Evolutionary conservation across 2,113 vertebrate species (phyloP), one percentile per base, ranked within the genome.

Genomic region (Hyla sarda): DNA sequence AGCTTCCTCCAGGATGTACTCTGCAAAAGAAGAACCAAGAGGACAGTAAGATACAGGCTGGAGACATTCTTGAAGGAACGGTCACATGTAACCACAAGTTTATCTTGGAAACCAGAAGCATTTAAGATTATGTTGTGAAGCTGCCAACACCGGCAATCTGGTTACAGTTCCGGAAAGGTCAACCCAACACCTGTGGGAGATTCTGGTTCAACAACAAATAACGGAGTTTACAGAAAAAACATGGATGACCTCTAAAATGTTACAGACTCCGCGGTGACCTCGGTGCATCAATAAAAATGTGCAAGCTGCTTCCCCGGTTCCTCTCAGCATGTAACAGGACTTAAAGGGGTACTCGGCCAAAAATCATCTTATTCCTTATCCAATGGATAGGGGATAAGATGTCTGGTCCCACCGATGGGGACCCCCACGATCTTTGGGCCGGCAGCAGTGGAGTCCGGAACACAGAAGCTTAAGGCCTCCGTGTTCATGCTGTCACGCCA

Each of bases 1-100:
- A 96, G 81, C 90, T 95, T 97, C 88, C 91, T 95, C 96, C 97
- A 98, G 0, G 95, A 89, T 87, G 95, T 96, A 84, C 90, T 93
- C 96, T 96, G 88, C 25, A 89, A 84, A 88, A n/a, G 17, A 85
- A 81, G 75, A 41, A 62, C 21, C 30, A 14, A n/a, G 13, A 65
- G 14, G 65, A 82, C 16, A 82, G 8, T 17, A 17, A 34, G 32
- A 3, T 13, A 50, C 10, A 13, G 52, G 13, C 7, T 32, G 1
- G 11, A 32, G 19, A 76, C 14, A 30, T 28, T 50, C 47, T 30
- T 52, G 47, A 6, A 28, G 47, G 73, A 48, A 76, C 21, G 8
- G 17, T 73, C 37, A 73, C 23, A 14, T n/a, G 9, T 14, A 73
- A 73, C 71, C 71, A 73, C 71, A 45, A 32, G 16, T 32, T 77